Evolutionary conservation across 2,113 vertebrate species (phyloP), one percentile per base, ranked within the genome.

Genomic region (Pycnonotus jocosus): DNA sequence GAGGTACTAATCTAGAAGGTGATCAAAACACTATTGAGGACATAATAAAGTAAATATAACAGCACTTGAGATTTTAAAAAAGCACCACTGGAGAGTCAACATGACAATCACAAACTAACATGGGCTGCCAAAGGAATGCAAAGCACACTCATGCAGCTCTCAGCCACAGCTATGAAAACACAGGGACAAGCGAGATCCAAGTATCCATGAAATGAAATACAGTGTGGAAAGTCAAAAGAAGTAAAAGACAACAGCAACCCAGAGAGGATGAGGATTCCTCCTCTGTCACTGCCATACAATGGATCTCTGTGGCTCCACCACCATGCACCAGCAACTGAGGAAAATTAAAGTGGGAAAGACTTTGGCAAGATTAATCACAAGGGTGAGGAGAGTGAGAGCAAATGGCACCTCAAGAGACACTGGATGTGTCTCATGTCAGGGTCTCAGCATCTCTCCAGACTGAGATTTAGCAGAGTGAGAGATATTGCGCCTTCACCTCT

Each of bases 101-200:
- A 28, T 2, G n/a, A 57, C 53, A 84, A 42, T 76, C 70, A 44
- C 40, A 68, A 86, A 50, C 28, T 33, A 61, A 62, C n/a, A 40
- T 0, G 2, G 37, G 31, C 20, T 48, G 8, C 66, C 48, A 68
- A 79, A 57, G 48, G 11, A 66, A 71, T 12, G 9, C 25, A 47
- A 45, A 93, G 21, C 28, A 44, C 40, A 45, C 30, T 31, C 44
- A 56, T 18, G 42, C 22, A 79, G 21, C 35, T 69, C 61, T 65
- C 64, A 54, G 72, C 15, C 88, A 64, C 51, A 85, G 18, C 53
- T 56, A n/a, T 65, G 45, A 53, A 87, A 72, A 86, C 10, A 54
- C 3, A 9, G 44, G 25, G 16, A 65, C 45, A 76, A 79, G 24
- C 0, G 0, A 81, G 42, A n/a, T 45, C 5, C 40, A 70, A 61